phyloP scores from a whole-genome alignment of 2,797 vertebrate genomes.

The Peromyscus aztecus region DNA sequence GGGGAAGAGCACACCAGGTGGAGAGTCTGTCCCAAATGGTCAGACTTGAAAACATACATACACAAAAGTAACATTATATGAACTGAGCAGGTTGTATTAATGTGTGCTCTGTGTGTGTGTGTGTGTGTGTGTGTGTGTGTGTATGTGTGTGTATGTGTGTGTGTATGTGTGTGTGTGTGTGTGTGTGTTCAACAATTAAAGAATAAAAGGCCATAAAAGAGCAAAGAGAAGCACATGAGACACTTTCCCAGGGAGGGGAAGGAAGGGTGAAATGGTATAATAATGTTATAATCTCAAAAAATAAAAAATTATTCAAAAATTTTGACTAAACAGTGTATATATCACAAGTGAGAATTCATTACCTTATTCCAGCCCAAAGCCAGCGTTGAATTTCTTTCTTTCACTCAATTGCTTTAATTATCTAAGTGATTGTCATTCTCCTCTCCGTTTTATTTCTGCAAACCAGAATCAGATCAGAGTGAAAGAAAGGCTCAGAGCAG shows the following conservation, averaged over 20 bases:
- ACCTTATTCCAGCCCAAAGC: slow-evolving; percentile 17
- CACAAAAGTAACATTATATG: not conserved
- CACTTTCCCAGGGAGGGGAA: too few species aligned
- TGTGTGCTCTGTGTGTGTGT: not conserved
- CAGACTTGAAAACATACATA: not conserved
- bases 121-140: not conserved
- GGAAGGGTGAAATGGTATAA: not conserved
- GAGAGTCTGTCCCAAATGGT: not conserved
- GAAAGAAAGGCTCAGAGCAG: not conserved
- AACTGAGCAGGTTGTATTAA: not conserved
- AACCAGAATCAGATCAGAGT: slow-evolving; percentile 45
- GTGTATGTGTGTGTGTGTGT: not conserved
- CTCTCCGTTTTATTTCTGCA: slow-evolving; percentile 41
- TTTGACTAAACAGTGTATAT: slow-evolving; percentile 16
- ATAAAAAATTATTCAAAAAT: not conserved
- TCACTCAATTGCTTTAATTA: slow-evolving; percentile 72
- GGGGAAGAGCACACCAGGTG: not conserved
- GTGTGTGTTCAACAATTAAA: not conserved
- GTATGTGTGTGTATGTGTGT: not conserved
- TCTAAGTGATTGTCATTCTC: slow-evolving; percentile 52
- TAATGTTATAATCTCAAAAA: not conserved
- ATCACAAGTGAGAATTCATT: slow-evolving; percentile 63
- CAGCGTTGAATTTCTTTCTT: slow-evolving; percentile 64
- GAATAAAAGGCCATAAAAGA: not conserved
- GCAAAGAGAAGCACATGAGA: not conserved